Evolutionary conservation across 1,140 invertebrate species (phyloP), one percentile per base, ranked within the genome.

Genomic region (Drosophila pseudoananassae): DNA sequence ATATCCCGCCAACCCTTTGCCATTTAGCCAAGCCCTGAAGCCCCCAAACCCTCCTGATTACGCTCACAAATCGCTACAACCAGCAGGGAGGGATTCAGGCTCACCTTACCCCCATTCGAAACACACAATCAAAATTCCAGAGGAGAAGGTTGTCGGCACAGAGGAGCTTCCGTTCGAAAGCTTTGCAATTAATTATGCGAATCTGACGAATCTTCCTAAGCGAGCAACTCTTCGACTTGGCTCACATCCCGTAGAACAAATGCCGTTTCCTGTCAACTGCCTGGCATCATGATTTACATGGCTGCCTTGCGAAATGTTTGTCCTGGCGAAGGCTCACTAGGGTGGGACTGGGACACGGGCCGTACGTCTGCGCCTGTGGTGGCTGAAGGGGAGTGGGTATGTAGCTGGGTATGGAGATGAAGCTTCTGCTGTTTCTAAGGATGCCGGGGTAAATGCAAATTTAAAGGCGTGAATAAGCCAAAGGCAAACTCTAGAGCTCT

Each of bases 141-240:
- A 81, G 82, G 81, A 74, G 69, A 69, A 85, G 81, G 77, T 85
- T 73, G 76, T 70, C 63, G 63, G 81, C 77, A 49, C 29, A 40
- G 50, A 57, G 31, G 63, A 66, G 33, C 64, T 56, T 31, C 63
- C 66, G 49, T 69, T 66, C 71, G 60, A 78, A 78, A 84, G 74
- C 76, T 90, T 79, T 77, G 76, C 89, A 90, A 90, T 90, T 90
- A 90, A 90, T 90, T 89, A 89, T 89, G 84, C 85, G 84, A 89
- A 89, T 89, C 84, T 90, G 84, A 90, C 85, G 85, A 89, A 89
- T 83, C 77, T 90, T 83, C 69, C 85, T 78, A 69, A 87, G 70
- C 69, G 71, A 55, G 60, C 82, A 87, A 87, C 81, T 85, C 81
- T 85, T 89, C 79, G 81, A 80, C 82, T 85, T 82, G 65, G 54